phyloP scores from a whole-genome alignment of 2,888 invertebrate genomes.

The Agonopterix arenella region DNA sequence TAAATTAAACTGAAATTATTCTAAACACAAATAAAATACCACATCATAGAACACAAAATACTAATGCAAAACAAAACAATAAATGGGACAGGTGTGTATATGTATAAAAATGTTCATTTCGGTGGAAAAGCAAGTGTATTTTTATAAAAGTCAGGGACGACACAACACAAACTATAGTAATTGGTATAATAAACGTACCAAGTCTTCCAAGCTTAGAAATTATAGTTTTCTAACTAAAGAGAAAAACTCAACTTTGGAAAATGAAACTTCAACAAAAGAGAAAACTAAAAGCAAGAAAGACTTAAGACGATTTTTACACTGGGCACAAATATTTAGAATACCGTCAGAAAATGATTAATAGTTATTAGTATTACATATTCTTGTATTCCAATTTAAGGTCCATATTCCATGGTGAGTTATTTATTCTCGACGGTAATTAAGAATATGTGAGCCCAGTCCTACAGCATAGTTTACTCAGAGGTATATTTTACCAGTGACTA shows the following conservation, averaged over 20 bases:
- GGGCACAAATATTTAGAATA: slow-evolving; percentile 1
- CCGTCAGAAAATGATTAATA: too few relatives aligned
- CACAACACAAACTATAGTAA: slow-evolving; percentile 57
- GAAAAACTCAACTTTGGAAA: background rate
- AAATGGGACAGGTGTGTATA: slow-evolving; percentile 47
- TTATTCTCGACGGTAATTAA: too few relatives aligned
- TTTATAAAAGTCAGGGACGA: slow-evolving; percentile 48
- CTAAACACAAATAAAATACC: slow-evolving; percentile 48
- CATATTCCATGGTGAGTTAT: too few relatives aligned
- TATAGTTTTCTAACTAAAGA: background rate
- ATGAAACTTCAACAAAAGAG: background rate
- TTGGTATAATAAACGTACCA: slow-evolving; percentile 8
- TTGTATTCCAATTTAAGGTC: too few relatives aligned
- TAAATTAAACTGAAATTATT: slow-evolving; percentile 61
- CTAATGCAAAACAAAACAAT: slow-evolving; percentile 42
- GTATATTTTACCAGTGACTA: slow-evolving; percentile 67
- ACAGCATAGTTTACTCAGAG: slow-evolving; percentile 37
- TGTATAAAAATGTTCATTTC: slow-evolving; percentile 30
- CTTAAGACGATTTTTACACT: background rate
- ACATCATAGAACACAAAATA: slow-evolving; percentile 27
- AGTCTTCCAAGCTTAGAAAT: slow-evolving; percentile 3
- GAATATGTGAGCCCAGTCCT: slow-evolving; percentile 2
- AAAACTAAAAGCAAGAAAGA: background rate
- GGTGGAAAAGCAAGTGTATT: slow-evolving; percentile 45
- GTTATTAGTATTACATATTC: too few relatives aligned